A percentile compares a stretch with the other conserved stretches of the same genome.
phyloP scores from a whole-genome alignment of 2,113 vertebrate genomes.

The Istiophorus platypterus region DNA sequence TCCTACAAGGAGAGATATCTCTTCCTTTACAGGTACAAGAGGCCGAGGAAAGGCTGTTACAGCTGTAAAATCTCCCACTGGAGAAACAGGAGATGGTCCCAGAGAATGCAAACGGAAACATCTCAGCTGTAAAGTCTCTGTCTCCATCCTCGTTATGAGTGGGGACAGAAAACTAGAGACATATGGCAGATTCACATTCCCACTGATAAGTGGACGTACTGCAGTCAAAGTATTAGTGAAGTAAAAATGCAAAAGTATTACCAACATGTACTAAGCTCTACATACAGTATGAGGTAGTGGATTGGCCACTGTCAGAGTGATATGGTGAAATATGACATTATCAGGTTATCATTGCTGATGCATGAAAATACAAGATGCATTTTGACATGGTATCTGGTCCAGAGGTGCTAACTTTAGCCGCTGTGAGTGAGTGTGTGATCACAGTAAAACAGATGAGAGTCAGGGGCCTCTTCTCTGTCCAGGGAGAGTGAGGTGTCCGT shows the following conservation, averaged over 20 bases:
- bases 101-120: background rate
- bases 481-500: conserved; percentile 86
- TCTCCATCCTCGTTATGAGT: too few species aligned
- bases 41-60: background rate
- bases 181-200: too few species aligned
- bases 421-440: background rate
- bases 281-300: too few species aligned
- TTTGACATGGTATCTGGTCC: background rate
- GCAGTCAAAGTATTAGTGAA: too few species aligned
- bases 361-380: background rate
- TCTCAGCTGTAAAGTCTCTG: background rate
- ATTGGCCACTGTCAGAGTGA: background rate
- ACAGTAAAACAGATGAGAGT: background rate
- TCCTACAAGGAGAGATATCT: conserved; percentile 93
- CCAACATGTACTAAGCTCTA: too few species aligned
- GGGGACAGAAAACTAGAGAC: background rate
- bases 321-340: background rate
- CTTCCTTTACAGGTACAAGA: conserved; percentile 89
- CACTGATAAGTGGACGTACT: too few species aligned
- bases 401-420: too few species aligned
- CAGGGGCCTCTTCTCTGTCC: background rate
- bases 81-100: too few species aligned
- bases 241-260: background rate
- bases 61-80: background rate
- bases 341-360: background rate